Conservation (phyloP, 2,113 vertebrate genomes). For the Macquaria ambigua region DNA sequence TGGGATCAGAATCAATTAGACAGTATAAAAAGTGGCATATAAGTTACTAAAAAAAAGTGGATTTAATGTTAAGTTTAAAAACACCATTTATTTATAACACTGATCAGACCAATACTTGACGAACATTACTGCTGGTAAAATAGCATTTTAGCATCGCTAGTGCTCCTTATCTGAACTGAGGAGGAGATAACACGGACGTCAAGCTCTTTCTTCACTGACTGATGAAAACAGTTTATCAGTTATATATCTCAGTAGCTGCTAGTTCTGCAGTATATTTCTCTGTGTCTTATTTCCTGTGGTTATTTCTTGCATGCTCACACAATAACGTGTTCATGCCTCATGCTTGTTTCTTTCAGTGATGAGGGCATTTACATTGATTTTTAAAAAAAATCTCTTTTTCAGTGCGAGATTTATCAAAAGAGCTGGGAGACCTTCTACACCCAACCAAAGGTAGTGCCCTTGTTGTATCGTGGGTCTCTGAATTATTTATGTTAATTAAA, state of each 20-base stretch:
- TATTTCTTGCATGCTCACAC: neutral
- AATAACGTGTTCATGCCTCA: neutral
- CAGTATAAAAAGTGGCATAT: neutral
- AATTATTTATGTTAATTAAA: neutral
- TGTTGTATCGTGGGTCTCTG: neutral
- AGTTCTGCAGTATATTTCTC: neutral
- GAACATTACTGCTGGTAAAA: neutral
- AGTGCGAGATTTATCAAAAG: slow-evolving; percentile 91
- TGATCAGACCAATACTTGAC: neutral
- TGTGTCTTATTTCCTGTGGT: neutral
- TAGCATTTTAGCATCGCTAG: neutral
- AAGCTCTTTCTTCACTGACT: neutral
- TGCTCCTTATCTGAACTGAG: neutral
- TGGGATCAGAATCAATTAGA: neutral
- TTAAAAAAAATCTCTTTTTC: slow-evolving; percentile 35
- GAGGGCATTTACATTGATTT: slow-evolving; percentile 5
- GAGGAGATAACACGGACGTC: neutral
- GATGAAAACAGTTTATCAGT: slow-evolving; percentile 4
- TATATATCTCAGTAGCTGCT: neutral
- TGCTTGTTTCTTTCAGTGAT: neutral
- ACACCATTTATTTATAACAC: neutral
- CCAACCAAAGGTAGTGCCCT: slow-evolving; percentile 88
- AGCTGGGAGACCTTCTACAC: slow-evolving; percentile 91
- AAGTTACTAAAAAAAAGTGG: neutral
- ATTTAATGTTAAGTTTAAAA: neutral